A percentile compares a stretch with the other conserved stretches of the same genome.
These are phyloP conservation scores for Ophioninae sp. DNA, from an alignment of 2,888 invertebrate species.

Conservation along the genomic window DNA sequence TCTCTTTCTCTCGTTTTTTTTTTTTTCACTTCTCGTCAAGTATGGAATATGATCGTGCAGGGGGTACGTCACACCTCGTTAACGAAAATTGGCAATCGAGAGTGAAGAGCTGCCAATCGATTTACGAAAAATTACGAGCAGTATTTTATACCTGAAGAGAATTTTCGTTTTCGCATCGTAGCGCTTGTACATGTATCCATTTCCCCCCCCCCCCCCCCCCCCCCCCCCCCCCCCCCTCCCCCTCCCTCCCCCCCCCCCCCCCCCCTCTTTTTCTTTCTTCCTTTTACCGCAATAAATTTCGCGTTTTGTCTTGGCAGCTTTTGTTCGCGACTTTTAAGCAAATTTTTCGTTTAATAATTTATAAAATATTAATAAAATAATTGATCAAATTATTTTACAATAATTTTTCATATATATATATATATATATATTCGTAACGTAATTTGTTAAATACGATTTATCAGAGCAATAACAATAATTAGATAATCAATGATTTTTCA, in stretches of 20 bases:
- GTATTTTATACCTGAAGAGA: conserved; percentile 49
- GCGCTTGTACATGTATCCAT: neutral
- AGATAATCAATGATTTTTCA: no score
- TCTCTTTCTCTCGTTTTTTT: neutral
- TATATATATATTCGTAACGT: no score
- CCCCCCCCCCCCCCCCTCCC: no score
- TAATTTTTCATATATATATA: no score
- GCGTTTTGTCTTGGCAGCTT: neutral
- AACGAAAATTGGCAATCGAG: conserved; percentile 26
- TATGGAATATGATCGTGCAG: conserved; percentile 47
- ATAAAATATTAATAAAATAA: no score
- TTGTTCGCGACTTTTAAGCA: neutral
- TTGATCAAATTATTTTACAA: no score
- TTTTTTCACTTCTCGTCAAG: neutral
- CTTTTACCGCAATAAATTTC: conserved; percentile 2
- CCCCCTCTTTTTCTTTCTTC: no score
- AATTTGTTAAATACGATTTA: no score
- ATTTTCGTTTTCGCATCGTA: conserved; percentile 30
- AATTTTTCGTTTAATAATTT: no score
- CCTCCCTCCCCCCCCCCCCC: no score
- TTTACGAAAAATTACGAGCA: conserved; percentile 56
- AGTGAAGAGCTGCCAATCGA: conserved; percentile 32
- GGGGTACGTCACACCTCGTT: conserved; percentile 54
- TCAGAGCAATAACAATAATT: no score
- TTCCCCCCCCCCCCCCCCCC: neutral